These are phyloP conservation scores for Rhabdomys dilectus DNA, from an alignment of 2,113 vertebrate genomes.

Conservation along the genomic window DNA sequence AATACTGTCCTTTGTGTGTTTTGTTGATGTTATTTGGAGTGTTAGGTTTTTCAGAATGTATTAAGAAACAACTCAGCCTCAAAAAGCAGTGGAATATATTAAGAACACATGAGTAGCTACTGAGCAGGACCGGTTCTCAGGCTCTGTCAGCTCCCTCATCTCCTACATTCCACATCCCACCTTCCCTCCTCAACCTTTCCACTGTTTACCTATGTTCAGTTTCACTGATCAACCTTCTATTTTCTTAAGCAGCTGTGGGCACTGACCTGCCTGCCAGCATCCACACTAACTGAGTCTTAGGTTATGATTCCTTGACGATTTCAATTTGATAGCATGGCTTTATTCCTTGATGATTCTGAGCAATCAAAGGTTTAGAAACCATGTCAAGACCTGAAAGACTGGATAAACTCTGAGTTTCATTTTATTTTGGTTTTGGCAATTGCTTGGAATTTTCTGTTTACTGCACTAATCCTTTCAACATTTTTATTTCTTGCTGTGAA, in stretches of 20 bases:
- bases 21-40: neutral
- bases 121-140: neutral
- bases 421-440: neutral
- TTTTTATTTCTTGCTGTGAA: neutral
- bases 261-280: too few relatives aligned
- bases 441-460: neutral
- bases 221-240: neutral
- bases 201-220: too few relatives aligned
- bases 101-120: neutral
- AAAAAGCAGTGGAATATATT: neutral
- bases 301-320: neutral
- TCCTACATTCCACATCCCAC: too few relatives aligned
- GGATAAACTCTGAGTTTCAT: neutral
- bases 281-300: neutral
- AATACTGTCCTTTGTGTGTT: neutral
- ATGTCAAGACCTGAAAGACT: neutral
- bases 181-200: neutral
- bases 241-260: neutral
- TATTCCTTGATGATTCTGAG: neutral
- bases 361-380: neutral
- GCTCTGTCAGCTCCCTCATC: neutral
- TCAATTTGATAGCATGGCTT: neutral
- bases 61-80: neutral
- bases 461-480: neutral
- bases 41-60: neutral